Base-by-base conservation (phyloP, 2,888 invertebrate genomes). In the Imbricaverruca yamaguchii region DNA sequence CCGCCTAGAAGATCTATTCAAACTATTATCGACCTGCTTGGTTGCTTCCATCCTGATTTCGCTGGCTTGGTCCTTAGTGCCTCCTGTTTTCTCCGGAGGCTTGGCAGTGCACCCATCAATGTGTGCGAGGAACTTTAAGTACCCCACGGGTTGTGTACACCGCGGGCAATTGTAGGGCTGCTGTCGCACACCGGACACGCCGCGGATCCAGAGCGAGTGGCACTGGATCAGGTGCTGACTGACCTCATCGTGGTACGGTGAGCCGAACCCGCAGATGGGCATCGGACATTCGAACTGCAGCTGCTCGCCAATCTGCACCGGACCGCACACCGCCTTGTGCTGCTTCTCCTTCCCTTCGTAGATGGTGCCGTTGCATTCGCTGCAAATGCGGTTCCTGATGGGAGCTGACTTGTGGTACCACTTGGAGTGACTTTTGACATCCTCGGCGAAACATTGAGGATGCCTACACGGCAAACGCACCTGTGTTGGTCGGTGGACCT, bases 161-260 rank as follows among this genome's bases (percentile, higher is more conserved):
- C 13, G 23, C 7, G 74, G 74, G 9, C 74, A 74, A 9, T 3
- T 0, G 55, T 74, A 74, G 9, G 55, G 74, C 11, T 10, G 18
- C 10, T 3, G 21, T 3, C 55, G 55, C 0, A 55, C 0, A 0
- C 74, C 55, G 21, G 74, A 53, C 18, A 21, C 10, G 11, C 74
- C 74, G 21, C 74, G 74, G 3, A 74, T 53, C 74, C 74, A 74
- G 10, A 74, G 74, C 21, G 74, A 74, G 21, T 74, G 74, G 21
- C 74, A 74, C 74, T 74, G 23, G 18, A 55, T 21, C 55, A 74
- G 21, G 55, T 74, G 74, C 2, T 9, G 21, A 23, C 21, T 23
- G 18, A 74, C 18, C 21, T 53, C 55, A 10, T 21, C 55, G 53
- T 55, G 74, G 3, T 8, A 8, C 18, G 10, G 4, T 8, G 74